Conservation (phyloP, 1,140 invertebrate species). For the Eufriesea mexicana region DNA sequence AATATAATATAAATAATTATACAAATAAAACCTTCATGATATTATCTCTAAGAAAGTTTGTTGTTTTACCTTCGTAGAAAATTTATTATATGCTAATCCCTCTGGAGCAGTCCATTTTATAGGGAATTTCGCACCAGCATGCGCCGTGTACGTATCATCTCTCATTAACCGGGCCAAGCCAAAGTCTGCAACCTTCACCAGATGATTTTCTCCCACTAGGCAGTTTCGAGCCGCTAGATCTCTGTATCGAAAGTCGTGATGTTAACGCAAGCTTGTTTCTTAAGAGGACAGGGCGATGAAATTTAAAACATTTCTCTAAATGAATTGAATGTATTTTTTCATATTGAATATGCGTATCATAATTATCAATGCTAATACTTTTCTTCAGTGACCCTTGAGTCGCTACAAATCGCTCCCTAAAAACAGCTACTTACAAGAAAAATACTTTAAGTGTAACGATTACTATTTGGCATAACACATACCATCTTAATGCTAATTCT, state of each 20-base stretch:
- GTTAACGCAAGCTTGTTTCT: constrained; percentile 22
- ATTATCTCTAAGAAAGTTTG: neutral
- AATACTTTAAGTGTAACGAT: neutral
- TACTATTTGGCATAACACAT: constrained; percentile 9
- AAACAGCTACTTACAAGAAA: constrained; percentile 10
- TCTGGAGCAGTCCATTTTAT: constrained; percentile 99
- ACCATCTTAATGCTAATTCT: neutral
- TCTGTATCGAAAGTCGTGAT: constrained; percentile 80
- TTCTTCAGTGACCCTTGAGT: constrained; percentile 2
- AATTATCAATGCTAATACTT: constrained; percentile 1
- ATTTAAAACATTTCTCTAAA: constrained; percentile 26
- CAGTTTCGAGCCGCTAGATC: constrained; percentile 99
- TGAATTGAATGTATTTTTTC: constrained; percentile 24
- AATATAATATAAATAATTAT: constrained; percentile 16
- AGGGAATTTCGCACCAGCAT: constrained; percentile 99
- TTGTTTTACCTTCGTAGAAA: constrained; percentile 92
- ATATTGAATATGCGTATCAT: constrained; percentile 1
- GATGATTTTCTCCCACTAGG: constrained; percentile 97
- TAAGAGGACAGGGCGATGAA: constrained; percentile 18
- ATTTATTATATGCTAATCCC: constrained; percentile 99
- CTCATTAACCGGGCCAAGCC: constrained; percentile 98
- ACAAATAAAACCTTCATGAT: neutral
- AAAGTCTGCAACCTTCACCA: constrained; percentile 98
- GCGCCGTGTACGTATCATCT: constrained; percentile 98
- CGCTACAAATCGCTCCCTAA: neutral